phyloP scores from a whole-genome alignment of 2,113 vertebrate species.

The Spizaetus ornatus region DNA sequence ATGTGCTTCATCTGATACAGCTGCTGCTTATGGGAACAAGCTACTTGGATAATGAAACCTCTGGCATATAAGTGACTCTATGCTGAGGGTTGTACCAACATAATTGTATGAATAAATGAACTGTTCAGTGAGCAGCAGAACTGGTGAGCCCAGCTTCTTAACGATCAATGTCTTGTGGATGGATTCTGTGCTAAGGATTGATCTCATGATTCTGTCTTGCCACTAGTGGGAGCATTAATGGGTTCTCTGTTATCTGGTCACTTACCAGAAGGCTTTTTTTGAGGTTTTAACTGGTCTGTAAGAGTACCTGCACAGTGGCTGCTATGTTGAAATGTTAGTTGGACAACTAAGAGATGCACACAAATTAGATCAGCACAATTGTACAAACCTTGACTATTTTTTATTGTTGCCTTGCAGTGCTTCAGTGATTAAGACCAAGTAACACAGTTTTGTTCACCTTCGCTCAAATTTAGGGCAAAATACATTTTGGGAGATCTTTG shows the following conservation, averaged over 20 bases:
- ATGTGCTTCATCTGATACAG: not conserved
- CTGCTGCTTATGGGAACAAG: not conserved
- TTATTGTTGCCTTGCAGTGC: not conserved
- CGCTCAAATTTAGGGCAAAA: not conserved
- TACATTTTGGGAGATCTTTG: not conserved
- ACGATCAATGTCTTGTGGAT: fast-evolving
- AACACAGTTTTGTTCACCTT: not conserved
- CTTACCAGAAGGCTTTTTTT: not conserved
- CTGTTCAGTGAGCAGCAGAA: not conserved
- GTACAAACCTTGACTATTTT: not conserved
- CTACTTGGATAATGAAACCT: not conserved
- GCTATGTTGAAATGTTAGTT: not conserved
- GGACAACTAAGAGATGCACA: not conserved
- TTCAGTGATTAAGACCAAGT: not conserved
- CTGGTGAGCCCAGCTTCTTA: not conserved
- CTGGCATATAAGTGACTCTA: not conserved
- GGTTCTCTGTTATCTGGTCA: not conserved
- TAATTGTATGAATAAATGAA: not conserved
- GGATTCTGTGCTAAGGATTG: not conserved
- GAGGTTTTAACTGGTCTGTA: not conserved
- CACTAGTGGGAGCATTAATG: not conserved
- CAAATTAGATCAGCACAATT: no score
- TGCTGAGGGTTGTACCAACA: not conserved
- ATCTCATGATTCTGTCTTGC: not conserved
- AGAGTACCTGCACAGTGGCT: not conserved